Evolutionary conservation across 2,797 vertebrate genomes (phyloP).

Genomic region (Emys orbicularis): DNA sequence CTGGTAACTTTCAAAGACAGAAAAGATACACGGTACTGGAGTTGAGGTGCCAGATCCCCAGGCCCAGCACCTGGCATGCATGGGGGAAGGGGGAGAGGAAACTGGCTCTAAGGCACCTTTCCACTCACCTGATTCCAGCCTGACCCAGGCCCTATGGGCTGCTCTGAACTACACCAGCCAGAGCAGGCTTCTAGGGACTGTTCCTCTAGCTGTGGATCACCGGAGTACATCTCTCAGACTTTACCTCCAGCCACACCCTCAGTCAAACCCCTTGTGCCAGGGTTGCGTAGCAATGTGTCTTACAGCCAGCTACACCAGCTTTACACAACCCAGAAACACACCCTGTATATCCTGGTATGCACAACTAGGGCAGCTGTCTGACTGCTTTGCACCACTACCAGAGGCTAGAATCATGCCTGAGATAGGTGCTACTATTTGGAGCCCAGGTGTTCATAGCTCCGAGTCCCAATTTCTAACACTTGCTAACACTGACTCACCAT

Average conservation of each 20-base stretch:
- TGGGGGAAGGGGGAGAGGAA: neutral
- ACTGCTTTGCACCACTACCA: accelerated
- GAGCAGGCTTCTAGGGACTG: neutral
- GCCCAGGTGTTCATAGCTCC: accelerated
- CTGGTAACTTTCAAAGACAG: neutral
- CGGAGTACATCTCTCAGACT: accelerated
- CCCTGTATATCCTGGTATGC: accelerated
- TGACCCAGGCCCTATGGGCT: neutral
- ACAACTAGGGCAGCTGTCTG: neutral
- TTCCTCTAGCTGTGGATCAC: neutral
- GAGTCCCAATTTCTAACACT: accelerated
- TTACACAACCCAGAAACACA: neutral
- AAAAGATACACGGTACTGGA: conserved; percentile 11
- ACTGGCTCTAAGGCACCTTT: neutral
- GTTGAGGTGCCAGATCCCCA: conserved; percentile 16
- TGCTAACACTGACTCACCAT: neutral
- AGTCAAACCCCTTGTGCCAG: accelerated
- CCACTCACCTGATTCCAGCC: neutral
- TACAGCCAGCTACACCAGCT: neutral
- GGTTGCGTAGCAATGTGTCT: accelerated
- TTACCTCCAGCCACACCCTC: neutral
- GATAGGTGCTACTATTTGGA: accelerated
- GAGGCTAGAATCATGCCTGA: accelerated
- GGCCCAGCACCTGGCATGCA: neutral
- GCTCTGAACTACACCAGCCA: neutral